Evolutionary conservation across 2,888 invertebrate species (phyloP), one percentile per base, ranked within the genome.

Genomic region (Morpho helenor): DNA sequence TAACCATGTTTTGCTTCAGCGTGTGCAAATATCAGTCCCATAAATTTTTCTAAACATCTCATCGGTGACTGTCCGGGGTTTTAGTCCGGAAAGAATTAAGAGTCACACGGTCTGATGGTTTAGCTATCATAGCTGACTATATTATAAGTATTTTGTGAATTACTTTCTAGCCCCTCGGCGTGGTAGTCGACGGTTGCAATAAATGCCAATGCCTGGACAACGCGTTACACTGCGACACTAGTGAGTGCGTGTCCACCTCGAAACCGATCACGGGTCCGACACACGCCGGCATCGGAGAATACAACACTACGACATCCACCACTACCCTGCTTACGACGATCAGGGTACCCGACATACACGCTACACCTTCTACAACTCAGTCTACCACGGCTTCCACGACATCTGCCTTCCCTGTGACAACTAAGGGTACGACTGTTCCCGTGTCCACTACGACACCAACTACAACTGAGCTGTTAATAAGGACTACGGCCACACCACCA

Each of bases 131-230:
- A 31, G 31, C 31, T 31, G 31, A 31, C 31, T 31, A 31, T 31
- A 31, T 5, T 31, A 31, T 5, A 31, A 31, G 31, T 31, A 31
- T 31, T 9, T 43, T 43, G 43, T 43, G 3, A 9, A 43, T 9
- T 7, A 43, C 47, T 47, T 44, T 58, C 3, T 82, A 96, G 93
- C 96, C 97, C 0, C 95, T 95, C 16, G 93, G 93, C 54, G 91
- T 94, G 0, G 77, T 92, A 3, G 70, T 80, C 9, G 93, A 93
- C 1, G 93, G 92, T 0, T 96, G 95, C 72, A 92, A 93, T 69
- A 90, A 93, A 9, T 97, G 97, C 72, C 96, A 96, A 68, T 97
- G 97, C 70, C 86, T 96, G 7, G 92, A 95, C 72, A 96, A 97
- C 80, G 91, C 91, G 23, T 93, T 95, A 60, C 92, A 93, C 49